Base-by-base conservation (phyloP, 2,113 vertebrate genomes). In the Boulengeromyrus knoepffleri region DNA sequence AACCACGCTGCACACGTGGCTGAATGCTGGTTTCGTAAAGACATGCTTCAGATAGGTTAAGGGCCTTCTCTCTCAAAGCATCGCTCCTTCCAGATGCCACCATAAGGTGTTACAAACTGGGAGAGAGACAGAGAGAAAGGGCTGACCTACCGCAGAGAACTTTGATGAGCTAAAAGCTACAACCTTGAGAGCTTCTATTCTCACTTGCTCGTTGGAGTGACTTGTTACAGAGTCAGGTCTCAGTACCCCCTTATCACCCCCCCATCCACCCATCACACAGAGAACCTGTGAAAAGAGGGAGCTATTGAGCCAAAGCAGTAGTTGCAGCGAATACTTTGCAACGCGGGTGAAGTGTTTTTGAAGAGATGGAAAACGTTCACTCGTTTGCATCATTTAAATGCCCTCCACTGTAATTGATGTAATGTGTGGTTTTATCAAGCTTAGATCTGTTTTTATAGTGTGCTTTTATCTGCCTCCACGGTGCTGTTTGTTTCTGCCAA, bases 391-490 rank as follows among this genome's bases (percentile, higher is more conserved):
- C 49, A 89, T 92, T 92, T 92, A 89, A 94, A 91, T 92, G 89
- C 89, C 46, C 88, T 91, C 42, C 27, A n/a, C n/a, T 92, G 90
- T 93, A 93, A 94, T 92, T 91, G 53, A 85, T 93, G 86, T 93
- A 91, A 93, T 94, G 88, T 91, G 91, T 88, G 77, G 91, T 88
- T 92, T 85, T 89, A n/a, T 47, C 39, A 12, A 46, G 88, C 90
- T 85, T 89, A 88, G 90, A 47, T 90, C 58, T 93, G 87, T 90
- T 93, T 93, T 92, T 84, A 70, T 90, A 92, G 89, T 91, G 89
- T 92, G 62, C 86, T 92, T 92, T 93, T 90, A 91, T 93, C 90
- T 92, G 84, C 62, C 88, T 92, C 92, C 91, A 80, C 89, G 90
- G 91, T 92, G 90, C 86, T 83, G 84, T 85, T 91, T 74, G 87